A percentile compares a stretch with the other conserved stretches of the same genome.
These are phyloP conservation scores for Aphrophora alni DNA, from an alignment of 2,888 invertebrate genomes.

Conservation along the genomic window DNA sequence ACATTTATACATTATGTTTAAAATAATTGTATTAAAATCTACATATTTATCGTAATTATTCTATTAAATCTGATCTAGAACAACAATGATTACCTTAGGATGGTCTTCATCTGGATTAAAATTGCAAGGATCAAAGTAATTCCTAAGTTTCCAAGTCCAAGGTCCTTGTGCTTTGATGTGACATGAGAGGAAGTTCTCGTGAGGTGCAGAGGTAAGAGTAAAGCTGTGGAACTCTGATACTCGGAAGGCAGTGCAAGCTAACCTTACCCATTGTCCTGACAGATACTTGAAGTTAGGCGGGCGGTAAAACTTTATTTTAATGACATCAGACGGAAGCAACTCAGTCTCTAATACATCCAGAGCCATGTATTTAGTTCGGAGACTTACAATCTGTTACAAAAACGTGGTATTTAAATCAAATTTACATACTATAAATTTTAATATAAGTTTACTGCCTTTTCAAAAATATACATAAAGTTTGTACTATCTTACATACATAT, in stretches of 20 bases:
- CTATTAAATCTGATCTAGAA: too few relatives aligned
- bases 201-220: slow-evolving; percentile 94
- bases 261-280: slow-evolving; percentile 92
- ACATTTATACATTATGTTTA: too few relatives aligned
- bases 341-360: slow-evolving; percentile 93
- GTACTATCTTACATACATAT: too few relatives aligned
- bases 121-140: slow-evolving; percentile 93
- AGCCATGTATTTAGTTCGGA: slow-evolving; percentile 90
- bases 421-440: too few relatives aligned
- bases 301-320: slow-evolving; percentile 93
- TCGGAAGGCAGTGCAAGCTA: slow-evolving; percentile 89
- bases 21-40: too few relatives aligned
- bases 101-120: slow-evolving; percentile 81
- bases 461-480: too few relatives aligned
- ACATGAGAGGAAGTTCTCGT: slow-evolving; percentile 92
- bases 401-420: too few relatives aligned
- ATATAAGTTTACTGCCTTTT: too few relatives aligned
- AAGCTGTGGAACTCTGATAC: slow-evolving; percentile 94
- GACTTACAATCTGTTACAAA: slow-evolving; percentile 76
- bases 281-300: slow-evolving; percentile 94
- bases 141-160: slow-evolving; percentile 96
- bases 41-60: too few relatives aligned
- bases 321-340: slow-evolving; percentile 90
- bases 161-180: slow-evolving; percentile 93
- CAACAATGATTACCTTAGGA: slow-evolving; percentile 65